Percentiles rank a stretch among this genome's conserved stretches.
phyloP scores from a whole-genome alignment of 2,113 vertebrate genomes.

The Xenus cinereus region DNA sequence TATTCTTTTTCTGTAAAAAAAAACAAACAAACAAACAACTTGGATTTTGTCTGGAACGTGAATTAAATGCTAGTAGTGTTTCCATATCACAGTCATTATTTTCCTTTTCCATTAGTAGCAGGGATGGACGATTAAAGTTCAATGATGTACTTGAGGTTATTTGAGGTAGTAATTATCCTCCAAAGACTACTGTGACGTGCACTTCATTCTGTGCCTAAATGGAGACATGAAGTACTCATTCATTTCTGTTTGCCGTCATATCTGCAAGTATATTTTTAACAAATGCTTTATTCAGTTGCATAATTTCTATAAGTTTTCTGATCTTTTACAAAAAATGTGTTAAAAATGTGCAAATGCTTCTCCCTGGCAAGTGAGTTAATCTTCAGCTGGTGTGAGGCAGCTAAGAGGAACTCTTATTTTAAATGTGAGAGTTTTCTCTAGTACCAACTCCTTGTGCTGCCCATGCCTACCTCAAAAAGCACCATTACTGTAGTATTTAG shows the following conservation, averaged over 20 bases:
- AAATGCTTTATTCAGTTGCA: neutral
- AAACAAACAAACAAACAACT: no score
- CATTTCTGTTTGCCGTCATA: neutral
- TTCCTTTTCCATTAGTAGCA: slow-evolving; percentile 21
- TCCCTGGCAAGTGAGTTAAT: neutral
- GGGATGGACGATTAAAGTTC: neutral
- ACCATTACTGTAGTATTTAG: neutral
- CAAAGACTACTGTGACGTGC: neutral
- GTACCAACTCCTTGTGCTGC: neutral
- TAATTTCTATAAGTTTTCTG: neutral
- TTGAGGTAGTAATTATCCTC: slow-evolving; percentile 38
- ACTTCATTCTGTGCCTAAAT: neutral
- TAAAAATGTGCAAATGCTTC: neutral
- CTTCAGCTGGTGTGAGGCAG: neutral
- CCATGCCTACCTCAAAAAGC: neutral
- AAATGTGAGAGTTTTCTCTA: neutral
- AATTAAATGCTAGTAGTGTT: neutral
- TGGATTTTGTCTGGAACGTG: neutral
- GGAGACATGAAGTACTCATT: neutral
- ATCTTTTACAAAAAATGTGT: neutral
- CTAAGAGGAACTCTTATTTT: neutral
- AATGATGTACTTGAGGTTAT: neutral
- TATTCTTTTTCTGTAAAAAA: neutral
- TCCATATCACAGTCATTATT: neutral
- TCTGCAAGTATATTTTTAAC: neutral